phyloP scores from a whole-genome alignment of 2,113 vertebrate species.

The Charina bottae region DNA sequence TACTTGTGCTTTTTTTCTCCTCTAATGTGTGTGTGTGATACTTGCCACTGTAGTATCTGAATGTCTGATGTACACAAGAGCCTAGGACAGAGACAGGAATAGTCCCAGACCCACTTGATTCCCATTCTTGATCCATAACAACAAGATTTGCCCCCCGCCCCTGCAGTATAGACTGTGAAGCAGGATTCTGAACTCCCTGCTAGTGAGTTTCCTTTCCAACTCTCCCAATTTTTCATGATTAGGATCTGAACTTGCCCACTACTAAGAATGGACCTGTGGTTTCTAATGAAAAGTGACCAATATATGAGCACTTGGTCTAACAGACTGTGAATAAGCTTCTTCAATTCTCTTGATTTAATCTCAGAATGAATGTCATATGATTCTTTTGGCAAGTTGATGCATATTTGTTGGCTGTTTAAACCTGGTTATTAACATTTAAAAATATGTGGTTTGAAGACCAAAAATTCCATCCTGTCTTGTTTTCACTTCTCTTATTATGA shows the following conservation, averaged over 20 bases:
- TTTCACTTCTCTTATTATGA: not conserved
- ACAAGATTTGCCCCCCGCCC: not conserved
- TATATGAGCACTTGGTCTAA: conserved; percentile 26
- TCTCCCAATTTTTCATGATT: not conserved
- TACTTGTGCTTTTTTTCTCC: not conserved
- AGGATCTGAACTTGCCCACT: not conserved
- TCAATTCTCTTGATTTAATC: conserved; percentile 61
- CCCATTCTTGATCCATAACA: conserved; percentile 10
- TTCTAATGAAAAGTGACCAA: conserved; percentile 38
- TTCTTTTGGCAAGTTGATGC: conserved; percentile 29
- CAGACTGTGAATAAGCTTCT: conserved; percentile 41
- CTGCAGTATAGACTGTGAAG: not conserved
- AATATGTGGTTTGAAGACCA: conserved; percentile 26
- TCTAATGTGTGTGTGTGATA: not conserved
- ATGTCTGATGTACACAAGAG: not conserved
- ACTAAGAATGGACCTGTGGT: conserved; percentile 2
- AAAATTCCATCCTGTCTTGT: not conserved
- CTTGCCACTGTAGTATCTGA: not conserved
- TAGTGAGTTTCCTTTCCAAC: not conserved
- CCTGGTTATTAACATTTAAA: conserved; percentile 21
- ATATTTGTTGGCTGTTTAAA: conserved; percentile 6
- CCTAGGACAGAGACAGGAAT: conserved; percentile 14
- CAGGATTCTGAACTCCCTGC: not conserved
- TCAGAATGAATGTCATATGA: conserved; percentile 52
- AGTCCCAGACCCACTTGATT: conserved; percentile 17